Conservation (phyloP, 2,888 invertebrate species). For the Nasonia oneida region DNA sequence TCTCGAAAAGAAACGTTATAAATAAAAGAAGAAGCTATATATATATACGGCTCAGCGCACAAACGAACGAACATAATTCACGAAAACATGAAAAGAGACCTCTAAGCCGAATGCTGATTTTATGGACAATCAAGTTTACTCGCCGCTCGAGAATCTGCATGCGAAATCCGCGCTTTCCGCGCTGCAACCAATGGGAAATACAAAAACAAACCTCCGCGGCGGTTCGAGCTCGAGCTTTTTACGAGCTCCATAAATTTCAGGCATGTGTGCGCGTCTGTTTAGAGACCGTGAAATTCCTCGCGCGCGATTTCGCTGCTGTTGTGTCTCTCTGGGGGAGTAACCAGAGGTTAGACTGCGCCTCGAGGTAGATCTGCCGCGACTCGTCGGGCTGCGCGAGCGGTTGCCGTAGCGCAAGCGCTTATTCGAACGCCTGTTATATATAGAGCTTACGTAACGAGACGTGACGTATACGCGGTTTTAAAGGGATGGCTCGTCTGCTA, state of each 20-base stretch:
- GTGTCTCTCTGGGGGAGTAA: background rate
- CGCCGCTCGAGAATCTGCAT: background rate
- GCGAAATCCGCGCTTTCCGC: background rate
- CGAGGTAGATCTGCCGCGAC: background rate
- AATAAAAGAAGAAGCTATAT: background rate
- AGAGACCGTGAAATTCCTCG: slow-evolving; percentile 45
- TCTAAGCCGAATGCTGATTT: slow-evolving; percentile 23
- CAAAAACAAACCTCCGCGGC: slow-evolving; percentile 21
- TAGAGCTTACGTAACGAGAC: slow-evolving; percentile 48
- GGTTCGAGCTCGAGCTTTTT: slow-evolving; percentile 13
- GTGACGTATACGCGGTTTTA: slow-evolving; percentile 28
- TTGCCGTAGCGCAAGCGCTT: slow-evolving; percentile 23
- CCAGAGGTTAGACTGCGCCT: background rate
- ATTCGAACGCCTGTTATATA: background rate
- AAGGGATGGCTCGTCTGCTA: background rate
- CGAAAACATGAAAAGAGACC: background rate
- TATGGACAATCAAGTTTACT: slow-evolving; percentile 38
- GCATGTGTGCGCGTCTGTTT: slow-evolving; percentile 14
- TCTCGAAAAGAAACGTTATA: too few species aligned
- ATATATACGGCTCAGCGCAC: too few species aligned
- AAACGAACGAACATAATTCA: background rate
- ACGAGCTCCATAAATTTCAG: slow-evolving; percentile 17
- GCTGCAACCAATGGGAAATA: slow-evolving; percentile 8
- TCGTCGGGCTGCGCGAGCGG: background rate
- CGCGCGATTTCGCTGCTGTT: background rate